Evolutionary conservation across 1,140 invertebrate genomes (phyloP), one percentile per base, ranked within the genome.

Genomic region (Brachionus sp.): DNA sequence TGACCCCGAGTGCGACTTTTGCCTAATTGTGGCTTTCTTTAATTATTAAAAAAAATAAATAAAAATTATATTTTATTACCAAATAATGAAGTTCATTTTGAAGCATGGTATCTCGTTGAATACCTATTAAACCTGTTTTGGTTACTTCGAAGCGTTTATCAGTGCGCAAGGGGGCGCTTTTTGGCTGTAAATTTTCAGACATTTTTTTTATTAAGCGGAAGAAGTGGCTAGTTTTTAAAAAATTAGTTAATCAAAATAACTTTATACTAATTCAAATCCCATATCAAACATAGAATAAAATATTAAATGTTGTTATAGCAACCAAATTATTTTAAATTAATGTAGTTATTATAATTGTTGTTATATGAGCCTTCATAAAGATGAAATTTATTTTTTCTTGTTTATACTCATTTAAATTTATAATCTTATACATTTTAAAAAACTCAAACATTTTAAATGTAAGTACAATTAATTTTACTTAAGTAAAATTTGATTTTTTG

Each of bases 81-180:
- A 82, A 37, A 68, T 46, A 39, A 19, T 82, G 80, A 3, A 82
- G 62, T 37, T 82, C 80, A 68, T 57, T 82, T 82, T 70, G 62
- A 44, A 82, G 62, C 80, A 82, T 82, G 7, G 80, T 44, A 33
- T 82, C 80, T 23, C 80, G 33, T 42, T 82, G 62, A 19, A 42
- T 25, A 35, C 80, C 80, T 13, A 66, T 53, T 3, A 82, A 19
- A 12, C 80, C 80, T 33, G 80, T 82, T 66, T 82, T 82, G n/a
- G 80, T 82, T n/a, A 16, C 9, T 3, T 29, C 35, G 42, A 64
- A 80, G n/a, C 77, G 19, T 66, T 80, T 80, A 25, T 80, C 77
- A 33, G 77, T 66, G 19, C 62, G 35, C 33, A 80, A 66, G 5
- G 77, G 77, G 5, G 77, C 77, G 33, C 77, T 80, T 46, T 75